Conservation (phyloP, 2,888 invertebrate species). For the Nudaria mundana region DNA sequence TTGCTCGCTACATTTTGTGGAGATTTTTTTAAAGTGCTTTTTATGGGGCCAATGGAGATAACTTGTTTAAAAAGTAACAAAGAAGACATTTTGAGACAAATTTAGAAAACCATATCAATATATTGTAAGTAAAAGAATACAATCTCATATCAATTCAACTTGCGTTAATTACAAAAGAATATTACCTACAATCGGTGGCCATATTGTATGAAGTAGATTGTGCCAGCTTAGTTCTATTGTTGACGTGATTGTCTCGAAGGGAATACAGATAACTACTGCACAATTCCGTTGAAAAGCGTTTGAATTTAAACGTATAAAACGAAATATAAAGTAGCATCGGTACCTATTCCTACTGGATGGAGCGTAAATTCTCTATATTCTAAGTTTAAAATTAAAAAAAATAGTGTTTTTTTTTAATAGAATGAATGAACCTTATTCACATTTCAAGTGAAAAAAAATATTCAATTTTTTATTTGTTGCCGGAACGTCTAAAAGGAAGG, state of each 20-base stretch:
- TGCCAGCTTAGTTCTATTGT: constrained; percentile 23
- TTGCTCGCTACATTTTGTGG: constrained; percentile 5
- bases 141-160: too few relatives aligned
- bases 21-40: constrained; percentile 5
- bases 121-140: too few relatives aligned
- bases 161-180: neutral
- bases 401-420: too few relatives aligned
- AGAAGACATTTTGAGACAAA: too few relatives aligned
- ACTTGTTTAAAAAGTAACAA: too few relatives aligned
- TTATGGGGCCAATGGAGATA: too few relatives aligned
- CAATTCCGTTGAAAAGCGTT: constrained; percentile 13
- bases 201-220: constrained; percentile 13
- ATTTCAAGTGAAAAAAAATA: neutral
- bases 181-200: constrained; percentile 17
- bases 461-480: too few relatives aligned
- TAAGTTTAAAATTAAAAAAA: neutral
- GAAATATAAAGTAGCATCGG: too few relatives aligned
- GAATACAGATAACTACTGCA: constrained; percentile 29
- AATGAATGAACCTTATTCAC: too few relatives aligned
- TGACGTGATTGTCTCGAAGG: constrained; percentile 25
- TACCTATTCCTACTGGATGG: too few relatives aligned
- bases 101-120: too few relatives aligned
- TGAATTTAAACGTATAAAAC: constrained; percentile 6
- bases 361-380: too few relatives aligned
- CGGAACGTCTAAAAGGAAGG: constrained; percentile 25